Base-by-base conservation (phyloP, 2,888 invertebrate genomes). In the Diploptera punctata region DNA sequence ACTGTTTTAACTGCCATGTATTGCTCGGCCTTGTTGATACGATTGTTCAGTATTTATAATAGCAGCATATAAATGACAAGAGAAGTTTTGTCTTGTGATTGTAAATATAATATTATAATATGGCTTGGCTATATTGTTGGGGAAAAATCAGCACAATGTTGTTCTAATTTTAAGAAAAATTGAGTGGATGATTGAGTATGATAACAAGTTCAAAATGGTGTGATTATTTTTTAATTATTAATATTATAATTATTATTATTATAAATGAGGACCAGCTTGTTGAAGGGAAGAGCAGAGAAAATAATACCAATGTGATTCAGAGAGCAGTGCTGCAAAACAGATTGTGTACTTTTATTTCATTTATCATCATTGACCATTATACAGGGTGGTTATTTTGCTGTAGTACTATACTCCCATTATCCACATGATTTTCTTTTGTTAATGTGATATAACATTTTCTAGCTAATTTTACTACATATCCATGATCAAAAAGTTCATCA, bases 21-120 rank as follows among this genome's bases (percentile, higher is more conserved):
- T 65, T 43, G 65, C 44, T 65, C 29, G 38, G 65, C 47, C 47
- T 65, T 65, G 65, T 62, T 62, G 33, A 44, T 33, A 47, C 16
- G 29, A 24, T 21, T 52, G 52, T 52, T 24, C 65, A 44, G 65
- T 65, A 44, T 65, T 65, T 47, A 47, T 65, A 65, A 21, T 19
- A 65, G 47, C 44, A 29, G 29, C 57, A 57, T 57, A 47, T 21
- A 43, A 65, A 65, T 65, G 65, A 65, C 18, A 38, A 19, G 13
- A n/a, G n/a, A n/a, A n/a, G n/a, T n/a, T n/a, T 31, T 18, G 31
- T 18, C 13, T 18, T 16, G 24, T 44, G 47, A 65, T 29, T 65
- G 65, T 65, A 65, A 18, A 65, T 65, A 65, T 31, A 21, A n/a
- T 47, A 65, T 26, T 31, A 60, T 31, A 24, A 62, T 44, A 26